Evolutionary conservation across 2,797 vertebrate genomes (phyloP).

Genomic region (Leptoclinus maculatus): DNA sequence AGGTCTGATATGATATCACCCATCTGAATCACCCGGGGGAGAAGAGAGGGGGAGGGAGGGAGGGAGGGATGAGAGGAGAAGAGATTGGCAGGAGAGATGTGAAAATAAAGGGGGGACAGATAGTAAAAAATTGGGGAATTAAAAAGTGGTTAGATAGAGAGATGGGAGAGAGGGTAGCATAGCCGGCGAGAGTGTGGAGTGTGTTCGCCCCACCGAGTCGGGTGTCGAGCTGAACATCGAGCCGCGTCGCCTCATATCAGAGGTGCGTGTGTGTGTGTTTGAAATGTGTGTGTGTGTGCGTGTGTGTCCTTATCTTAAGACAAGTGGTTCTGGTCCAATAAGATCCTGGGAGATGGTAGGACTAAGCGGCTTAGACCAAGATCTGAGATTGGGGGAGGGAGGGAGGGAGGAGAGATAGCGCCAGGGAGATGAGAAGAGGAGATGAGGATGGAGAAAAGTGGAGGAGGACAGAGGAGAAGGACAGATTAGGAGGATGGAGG

Average conservation of each 20-base stretch:
- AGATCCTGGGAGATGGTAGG: conserved; percentile 79
- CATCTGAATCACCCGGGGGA: conserved; percentile 78
- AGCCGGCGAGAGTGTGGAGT: conserved; percentile 51
- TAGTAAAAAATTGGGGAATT: conserved; percentile 71
- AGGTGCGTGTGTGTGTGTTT: conserved; percentile 66
- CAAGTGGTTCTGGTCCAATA: conserved; percentile 87
- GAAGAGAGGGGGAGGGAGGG: conserved; percentile 36
- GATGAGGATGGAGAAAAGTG: conserved; percentile 66
- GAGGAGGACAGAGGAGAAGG: conserved; percentile 58
- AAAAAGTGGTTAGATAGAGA: conserved; percentile 76
- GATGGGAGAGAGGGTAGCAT: conserved; percentile 54
- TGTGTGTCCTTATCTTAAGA: conserved; percentile 83
- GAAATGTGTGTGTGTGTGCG: conserved; percentile 33
- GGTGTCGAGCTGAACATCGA: conserved; percentile 74
- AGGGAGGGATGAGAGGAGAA: conserved; percentile 61
- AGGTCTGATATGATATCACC: conserved; percentile 85
- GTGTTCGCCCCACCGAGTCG: conserved; percentile 59
- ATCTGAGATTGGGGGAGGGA: conserved; percentile 78
- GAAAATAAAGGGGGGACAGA: conserved; percentile 60
- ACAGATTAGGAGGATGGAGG: conserved; percentile 70
- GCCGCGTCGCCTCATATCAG: conserved; percentile 81
- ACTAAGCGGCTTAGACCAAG: conserved; percentile 81
- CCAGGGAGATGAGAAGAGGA: conserved; percentile 70
- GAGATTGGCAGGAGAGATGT: conserved; percentile 71
- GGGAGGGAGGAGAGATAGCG: conserved; percentile 67